phyloP scores from a whole-genome alignment of 1,140 invertebrate species.

The Medauroidea extradentata region DNA sequence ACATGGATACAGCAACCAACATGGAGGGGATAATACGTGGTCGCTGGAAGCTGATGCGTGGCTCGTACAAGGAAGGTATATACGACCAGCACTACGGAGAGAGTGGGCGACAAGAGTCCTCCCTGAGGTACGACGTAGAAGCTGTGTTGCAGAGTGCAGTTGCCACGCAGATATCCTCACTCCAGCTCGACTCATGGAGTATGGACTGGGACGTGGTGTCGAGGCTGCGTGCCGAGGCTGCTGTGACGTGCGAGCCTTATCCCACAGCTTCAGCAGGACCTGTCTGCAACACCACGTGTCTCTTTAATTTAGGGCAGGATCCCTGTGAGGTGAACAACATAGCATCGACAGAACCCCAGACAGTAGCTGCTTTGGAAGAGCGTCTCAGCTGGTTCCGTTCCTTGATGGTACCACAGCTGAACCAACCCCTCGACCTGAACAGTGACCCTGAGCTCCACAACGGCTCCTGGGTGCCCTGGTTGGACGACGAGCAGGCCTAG shows the following conservation, averaged over 20 bases:
- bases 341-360: too few species aligned
- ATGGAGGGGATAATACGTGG: slow-evolving; percentile 58
- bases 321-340: too few species aligned
- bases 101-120: too few species aligned
- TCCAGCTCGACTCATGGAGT: too few species aligned
- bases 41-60: slow-evolving; percentile 70
- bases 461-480: neutral
- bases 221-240: too few species aligned
- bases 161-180: too few species aligned
- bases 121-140: neutral
- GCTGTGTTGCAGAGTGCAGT: neutral
- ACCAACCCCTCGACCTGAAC: neutral
- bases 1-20: slow-evolving; percentile 64
- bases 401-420: neutral
- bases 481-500: neutral
- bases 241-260: too few species aligned
- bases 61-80: slow-evolving; percentile 34
- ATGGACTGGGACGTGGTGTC: too few species aligned
- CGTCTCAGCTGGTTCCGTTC: neutral
- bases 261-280: too few species aligned
- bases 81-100: neutral
- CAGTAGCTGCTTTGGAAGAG: neutral
- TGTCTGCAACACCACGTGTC: too few species aligned
- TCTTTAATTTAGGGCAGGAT: too few species aligned
- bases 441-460: neutral